Evolutionary conservation across 2,113 vertebrate species (phyloP).

Genomic region (Chlorodrepanis virens): DNA sequence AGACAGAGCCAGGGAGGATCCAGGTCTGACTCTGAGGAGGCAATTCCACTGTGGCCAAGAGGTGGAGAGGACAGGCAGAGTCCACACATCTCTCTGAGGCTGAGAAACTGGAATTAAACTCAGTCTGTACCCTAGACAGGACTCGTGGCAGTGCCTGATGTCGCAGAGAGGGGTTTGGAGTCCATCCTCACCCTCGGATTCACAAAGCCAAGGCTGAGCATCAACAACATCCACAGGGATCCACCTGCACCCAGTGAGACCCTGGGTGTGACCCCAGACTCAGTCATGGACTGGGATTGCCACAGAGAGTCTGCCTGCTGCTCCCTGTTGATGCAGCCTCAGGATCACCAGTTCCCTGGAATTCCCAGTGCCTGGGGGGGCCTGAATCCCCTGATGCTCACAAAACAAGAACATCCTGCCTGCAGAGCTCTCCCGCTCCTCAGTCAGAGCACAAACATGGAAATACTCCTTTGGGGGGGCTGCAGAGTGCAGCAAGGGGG

Average conservation of each 20-base stretch:
- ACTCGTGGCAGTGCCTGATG: rapidly evolving
- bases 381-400: rapidly evolving
- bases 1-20: background rate
- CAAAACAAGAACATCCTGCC: background rate
- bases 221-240: background rate
- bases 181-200: rapidly evolving
- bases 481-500: background rate
- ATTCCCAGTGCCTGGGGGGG: rapidly evolving
- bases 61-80: background rate
- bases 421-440: background rate
- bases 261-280: rapidly evolving
- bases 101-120: background rate
- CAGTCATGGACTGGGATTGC: background rate
- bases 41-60: background rate
- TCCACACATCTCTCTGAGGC: background rate
- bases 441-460: rapidly evolving
- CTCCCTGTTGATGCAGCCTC: background rate
- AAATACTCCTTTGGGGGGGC: background rate
- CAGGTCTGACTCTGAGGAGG: background rate
- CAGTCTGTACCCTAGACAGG: background rate
- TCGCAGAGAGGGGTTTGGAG: background rate
- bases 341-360: background rate
- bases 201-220: background rate
- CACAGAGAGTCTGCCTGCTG: background rate
- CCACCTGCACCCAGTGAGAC: background rate